These are phyloP conservation scores for Pristionchus exspectatus DNA, from an alignment of 2,888 invertebrate species.

Conservation along the genomic window DNA sequence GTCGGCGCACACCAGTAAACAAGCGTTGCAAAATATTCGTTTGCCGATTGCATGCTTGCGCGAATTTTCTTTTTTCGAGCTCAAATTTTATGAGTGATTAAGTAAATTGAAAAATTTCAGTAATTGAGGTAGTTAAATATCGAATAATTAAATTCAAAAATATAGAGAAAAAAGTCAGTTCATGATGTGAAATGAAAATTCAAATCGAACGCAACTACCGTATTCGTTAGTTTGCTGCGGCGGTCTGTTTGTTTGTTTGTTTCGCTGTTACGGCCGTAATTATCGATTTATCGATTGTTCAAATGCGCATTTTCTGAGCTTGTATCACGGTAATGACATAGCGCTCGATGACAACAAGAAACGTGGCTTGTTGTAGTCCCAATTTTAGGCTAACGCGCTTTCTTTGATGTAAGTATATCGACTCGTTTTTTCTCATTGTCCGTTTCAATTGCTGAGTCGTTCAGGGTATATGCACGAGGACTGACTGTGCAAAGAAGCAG, in stretches of 20 bases:
- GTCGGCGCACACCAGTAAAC: background rate
- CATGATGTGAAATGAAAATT: background rate
- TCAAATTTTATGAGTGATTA: too few relatives aligned
- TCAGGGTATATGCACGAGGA: conserved; percentile 25
- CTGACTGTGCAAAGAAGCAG: background rate
- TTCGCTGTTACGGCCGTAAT: background rate
- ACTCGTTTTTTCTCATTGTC: background rate
- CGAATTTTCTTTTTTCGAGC: too few relatives aligned
- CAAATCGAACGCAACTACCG: background rate
- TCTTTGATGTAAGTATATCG: background rate
- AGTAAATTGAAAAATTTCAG: too few relatives aligned
- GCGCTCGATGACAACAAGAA: background rate
- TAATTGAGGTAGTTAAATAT: too few relatives aligned
- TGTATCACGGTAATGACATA: background rate
- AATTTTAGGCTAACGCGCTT: background rate
- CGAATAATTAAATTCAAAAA: too few relatives aligned
- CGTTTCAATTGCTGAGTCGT: background rate
- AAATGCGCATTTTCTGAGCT: background rate
- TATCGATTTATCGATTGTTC: background rate
- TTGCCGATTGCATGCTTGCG: too few relatives aligned
- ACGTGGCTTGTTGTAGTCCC: background rate
- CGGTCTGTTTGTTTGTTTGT: background rate
- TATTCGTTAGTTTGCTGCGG: background rate
- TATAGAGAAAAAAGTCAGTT: background rate
- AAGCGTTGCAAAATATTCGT: background rate